Conservation (phyloP, 2,888 invertebrate species). For the Deilephila elpenor region DNA sequence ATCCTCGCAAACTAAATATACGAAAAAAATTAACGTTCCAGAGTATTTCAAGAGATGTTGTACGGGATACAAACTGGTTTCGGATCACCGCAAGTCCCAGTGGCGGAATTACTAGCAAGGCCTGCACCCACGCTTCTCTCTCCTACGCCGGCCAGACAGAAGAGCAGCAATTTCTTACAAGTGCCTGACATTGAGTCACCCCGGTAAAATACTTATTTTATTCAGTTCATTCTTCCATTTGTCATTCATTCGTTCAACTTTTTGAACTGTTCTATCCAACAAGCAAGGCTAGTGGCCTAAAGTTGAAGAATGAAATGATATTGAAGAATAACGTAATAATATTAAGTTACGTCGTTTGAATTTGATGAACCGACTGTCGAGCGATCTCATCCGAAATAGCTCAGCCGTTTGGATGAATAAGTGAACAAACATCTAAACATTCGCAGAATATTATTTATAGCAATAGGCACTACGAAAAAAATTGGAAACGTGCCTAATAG, state of each 20-base stretch:
- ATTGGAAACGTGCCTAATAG: neutral
- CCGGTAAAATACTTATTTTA: conserved; percentile 55
- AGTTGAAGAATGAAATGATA: neutral
- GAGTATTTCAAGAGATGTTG: conserved; percentile 94
- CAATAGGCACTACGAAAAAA: neutral
- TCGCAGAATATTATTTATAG: neutral
- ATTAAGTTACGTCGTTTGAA: too few relatives aligned
- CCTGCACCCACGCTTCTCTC: conserved; percentile 94
- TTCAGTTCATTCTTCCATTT: neutral
- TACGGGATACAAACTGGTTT: conserved; percentile 97
- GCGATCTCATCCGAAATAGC: conserved; percentile 1
- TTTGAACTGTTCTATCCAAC: too few relatives aligned
- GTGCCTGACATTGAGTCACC: conserved; percentile 96
- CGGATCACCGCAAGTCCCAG: conserved; percentile 96
- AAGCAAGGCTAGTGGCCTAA: too few relatives aligned
- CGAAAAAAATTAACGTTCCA: neutral
- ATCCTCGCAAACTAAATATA: too few relatives aligned
- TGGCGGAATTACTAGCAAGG: conserved; percentile 93
- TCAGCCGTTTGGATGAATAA: conserved; percentile 3
- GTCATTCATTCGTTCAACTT: too few relatives aligned
- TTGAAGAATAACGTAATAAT: neutral
- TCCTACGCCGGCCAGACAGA: conserved; percentile 93
- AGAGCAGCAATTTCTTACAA: conserved; percentile 96
- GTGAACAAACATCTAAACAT: conserved; percentile 2
- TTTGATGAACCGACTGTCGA: neutral